These are phyloP conservation scores for Gephyroberyx darwinii DNA, from an alignment of 2,797 vertebrate genomes.

Conservation along the genomic window DNA sequence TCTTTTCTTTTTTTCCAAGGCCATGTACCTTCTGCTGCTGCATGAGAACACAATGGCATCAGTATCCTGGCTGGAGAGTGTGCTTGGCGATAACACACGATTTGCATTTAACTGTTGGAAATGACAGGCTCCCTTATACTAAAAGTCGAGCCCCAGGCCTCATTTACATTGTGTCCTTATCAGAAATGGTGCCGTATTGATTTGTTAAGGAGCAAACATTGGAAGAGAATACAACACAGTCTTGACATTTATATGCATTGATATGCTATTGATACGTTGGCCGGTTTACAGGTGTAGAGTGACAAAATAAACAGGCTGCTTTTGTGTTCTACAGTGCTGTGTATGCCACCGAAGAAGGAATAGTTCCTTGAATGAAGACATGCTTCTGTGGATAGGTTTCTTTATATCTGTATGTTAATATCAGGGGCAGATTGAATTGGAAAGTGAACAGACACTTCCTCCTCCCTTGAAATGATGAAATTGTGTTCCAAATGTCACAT, in stretches of 20 bases:
- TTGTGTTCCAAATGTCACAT: slow-evolving; percentile 54
- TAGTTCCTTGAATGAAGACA: slow-evolving; percentile 36
- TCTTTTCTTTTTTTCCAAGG: slow-evolving; percentile 42
- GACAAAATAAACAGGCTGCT: slow-evolving; percentile 67
- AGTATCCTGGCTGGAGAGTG: slow-evolving; percentile 67
- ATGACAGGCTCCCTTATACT: slow-evolving; percentile 69
- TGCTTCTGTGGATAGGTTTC: slow-evolving; percentile 12
- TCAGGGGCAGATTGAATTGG: slow-evolving; percentile 30
- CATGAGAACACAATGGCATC: slow-evolving; percentile 71
- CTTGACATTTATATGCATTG: slow-evolving; percentile 72
- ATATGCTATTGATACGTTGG: slow-evolving; percentile 61
- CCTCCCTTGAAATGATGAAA: slow-evolving; percentile 41
- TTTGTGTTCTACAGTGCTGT: slow-evolving; percentile 47
- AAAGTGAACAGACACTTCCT: slow-evolving; percentile 34
- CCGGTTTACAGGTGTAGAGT: slow-evolving; percentile 66
- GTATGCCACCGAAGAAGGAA: slow-evolving; percentile 16
- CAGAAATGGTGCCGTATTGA: slow-evolving; percentile 64
- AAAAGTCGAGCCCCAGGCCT: slow-evolving; percentile 57
- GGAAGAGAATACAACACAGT: slow-evolving; percentile 44
- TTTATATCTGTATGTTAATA: slow-evolving; percentile 32
- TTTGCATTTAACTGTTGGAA: slow-evolving; percentile 78
- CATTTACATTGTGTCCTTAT: slow-evolving; percentile 79
- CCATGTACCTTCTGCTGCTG: slow-evolving; percentile 59
- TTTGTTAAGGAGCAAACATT: slow-evolving; percentile 71
- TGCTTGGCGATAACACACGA: slow-evolving; percentile 72